These are phyloP conservation scores for Ornithoptera priamus DNA, from an alignment of 2,888 invertebrate genomes.

Conservation along the genomic window DNA sequence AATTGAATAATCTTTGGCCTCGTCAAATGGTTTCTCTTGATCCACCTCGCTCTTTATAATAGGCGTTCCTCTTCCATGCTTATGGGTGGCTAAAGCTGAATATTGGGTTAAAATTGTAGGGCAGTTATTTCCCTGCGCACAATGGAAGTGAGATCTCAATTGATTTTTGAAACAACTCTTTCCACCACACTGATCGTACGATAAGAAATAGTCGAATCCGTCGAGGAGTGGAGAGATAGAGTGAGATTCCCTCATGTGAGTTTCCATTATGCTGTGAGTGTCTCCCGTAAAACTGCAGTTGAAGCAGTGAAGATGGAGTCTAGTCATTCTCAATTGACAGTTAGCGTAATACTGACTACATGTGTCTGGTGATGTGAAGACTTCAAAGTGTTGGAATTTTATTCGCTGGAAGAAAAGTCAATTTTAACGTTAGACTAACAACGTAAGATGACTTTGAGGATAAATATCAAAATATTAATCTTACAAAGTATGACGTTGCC, in stretches of 20 bases:
- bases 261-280: conserved; percentile 86
- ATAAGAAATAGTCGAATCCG: conserved; percentile 90
- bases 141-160: conserved; percentile 71
- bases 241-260: conserved; percentile 93
- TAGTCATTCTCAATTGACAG: conserved; percentile 84
- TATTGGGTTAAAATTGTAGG: conserved; percentile 75
- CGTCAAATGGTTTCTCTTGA: conserved; percentile 64
- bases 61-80: conserved; percentile 72
- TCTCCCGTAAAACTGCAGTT: conserved; percentile 93
- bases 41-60: conserved; percentile 67
- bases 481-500: neutral
- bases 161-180: conserved; percentile 76
- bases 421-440: neutral
- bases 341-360: conserved; percentile 85
- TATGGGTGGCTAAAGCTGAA: conserved; percentile 73
- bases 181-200: conserved; percentile 72
- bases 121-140: conserved; percentile 72
- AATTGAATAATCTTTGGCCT: conserved; percentile 76
- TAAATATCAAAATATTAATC: neutral
- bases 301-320: conserved; percentile 92
- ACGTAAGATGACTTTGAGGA: too few species aligned
- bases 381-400: conserved; percentile 82
- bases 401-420: conserved; percentile 62
- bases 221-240: conserved; percentile 89
- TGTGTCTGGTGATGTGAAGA: conserved; percentile 79